A percentile compares a stretch with the other conserved stretches of the same genome.
Evolutionary conservation across 2,888 invertebrate genomes (phyloP).

Genomic region (Nephrotoma flavescens): DNA sequence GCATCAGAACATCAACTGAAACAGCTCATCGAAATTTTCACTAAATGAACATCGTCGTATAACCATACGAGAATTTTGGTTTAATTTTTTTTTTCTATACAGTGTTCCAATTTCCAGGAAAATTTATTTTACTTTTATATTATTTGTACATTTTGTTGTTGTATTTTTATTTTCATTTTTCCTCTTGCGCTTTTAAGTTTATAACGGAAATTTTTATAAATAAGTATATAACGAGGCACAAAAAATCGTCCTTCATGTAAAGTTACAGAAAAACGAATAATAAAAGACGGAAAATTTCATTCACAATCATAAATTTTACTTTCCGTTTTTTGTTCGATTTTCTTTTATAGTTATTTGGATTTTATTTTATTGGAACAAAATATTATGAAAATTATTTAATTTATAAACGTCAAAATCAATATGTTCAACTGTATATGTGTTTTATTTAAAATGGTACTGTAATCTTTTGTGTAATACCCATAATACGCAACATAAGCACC

Average conservation of each 20-base stretch:
- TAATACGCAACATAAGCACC: too few relatives aligned
- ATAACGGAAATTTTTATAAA: neutral
- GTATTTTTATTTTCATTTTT: too few relatives aligned
- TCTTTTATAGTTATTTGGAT: neutral
- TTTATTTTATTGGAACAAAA: too few relatives aligned
- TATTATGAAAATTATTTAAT: neutral
- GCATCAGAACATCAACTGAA: neutral
- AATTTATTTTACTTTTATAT: neutral
- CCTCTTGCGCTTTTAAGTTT: neutral
- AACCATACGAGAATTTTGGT: neutral
- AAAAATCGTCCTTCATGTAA: neutral
- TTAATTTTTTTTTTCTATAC: neutral
- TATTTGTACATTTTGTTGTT: neutral
- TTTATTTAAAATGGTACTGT: too few relatives aligned
- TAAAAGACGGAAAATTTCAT: neutral
- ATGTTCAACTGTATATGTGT: too few relatives aligned
- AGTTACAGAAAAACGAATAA: neutral
- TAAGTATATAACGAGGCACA: neutral
- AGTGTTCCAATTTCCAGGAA: neutral
- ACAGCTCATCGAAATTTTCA: too few relatives aligned
- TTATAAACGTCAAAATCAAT: too few relatives aligned
- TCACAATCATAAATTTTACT: neutral
- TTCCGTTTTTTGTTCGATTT: neutral
- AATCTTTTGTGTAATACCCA: too few relatives aligned
- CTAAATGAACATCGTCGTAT: too few relatives aligned